Conservation (phyloP, 2,888 invertebrate genomes). For the Dolichomitus sp. region DNA sequence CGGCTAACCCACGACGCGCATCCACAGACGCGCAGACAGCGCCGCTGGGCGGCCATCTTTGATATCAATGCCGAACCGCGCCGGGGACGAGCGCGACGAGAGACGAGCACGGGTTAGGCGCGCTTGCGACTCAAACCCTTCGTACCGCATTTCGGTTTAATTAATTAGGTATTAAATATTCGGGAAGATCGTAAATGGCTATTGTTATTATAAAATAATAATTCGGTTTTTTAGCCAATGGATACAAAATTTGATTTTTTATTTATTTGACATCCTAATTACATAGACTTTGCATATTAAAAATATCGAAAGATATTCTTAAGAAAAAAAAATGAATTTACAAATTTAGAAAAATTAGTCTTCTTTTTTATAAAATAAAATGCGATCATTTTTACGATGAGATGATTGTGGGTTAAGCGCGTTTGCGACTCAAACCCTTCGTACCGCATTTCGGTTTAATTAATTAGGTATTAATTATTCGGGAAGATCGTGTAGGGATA, state of each 20-base stretch:
- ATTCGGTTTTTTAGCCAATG: background rate
- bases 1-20: conserved; percentile 70
- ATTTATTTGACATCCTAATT: no score
- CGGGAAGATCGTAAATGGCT: background rate
- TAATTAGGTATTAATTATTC: background rate
- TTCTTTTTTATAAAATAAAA: no score
- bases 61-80: conserved; percentile 67
- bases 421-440: conserved; percentile 33
- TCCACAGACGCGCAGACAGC: conserved; percentile 68
- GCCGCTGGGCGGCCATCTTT: conserved; percentile 72
- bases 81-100: conserved; percentile 52
- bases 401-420: conserved; percentile 35
- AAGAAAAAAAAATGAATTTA: background rate
- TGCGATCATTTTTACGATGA: background rate
- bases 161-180: background rate
- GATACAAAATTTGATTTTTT: background rate
- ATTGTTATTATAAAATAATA: background rate
- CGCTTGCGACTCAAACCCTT: conserved; percentile 35
- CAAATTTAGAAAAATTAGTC: no score
- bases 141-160: background rate
- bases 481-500: no score
- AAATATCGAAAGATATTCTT: background rate
- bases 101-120: conserved; percentile 35
- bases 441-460: background rate
- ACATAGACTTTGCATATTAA: no score